Evolutionary conservation across 2,888 invertebrate species (phyloP).

Genomic region (Lacanobia wlatinum): DNA sequence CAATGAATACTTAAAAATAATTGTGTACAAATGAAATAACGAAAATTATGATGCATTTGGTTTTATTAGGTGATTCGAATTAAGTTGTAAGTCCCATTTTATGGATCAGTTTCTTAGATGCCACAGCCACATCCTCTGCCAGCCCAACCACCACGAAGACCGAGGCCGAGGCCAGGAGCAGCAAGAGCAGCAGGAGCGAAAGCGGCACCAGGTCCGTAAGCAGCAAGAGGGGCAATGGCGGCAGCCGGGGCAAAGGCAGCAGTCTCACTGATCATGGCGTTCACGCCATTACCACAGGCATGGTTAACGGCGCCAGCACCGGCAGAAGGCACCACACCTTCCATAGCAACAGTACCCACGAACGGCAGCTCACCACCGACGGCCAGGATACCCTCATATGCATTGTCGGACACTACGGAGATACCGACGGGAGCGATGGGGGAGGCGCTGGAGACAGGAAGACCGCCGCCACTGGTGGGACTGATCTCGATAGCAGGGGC

Average conservation of each 20-base stretch:
- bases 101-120: background rate
- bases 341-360: constrained; percentile 72
- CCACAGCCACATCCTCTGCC: constrained; percentile 21
- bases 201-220: constrained; percentile 4
- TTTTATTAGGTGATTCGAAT: background rate
- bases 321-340: constrained; percentile 73
- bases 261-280: constrained; percentile 62
- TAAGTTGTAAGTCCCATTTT: background rate
- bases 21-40: too few relatives aligned
- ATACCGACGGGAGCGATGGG: constrained; percentile 28
- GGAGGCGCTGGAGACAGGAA: constrained; percentile 28
- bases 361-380: constrained; percentile 73
- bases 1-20: too few relatives aligned
- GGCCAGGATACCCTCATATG: constrained; percentile 57
- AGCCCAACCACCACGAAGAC: constrained; percentile 1
- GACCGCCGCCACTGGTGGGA: constrained; percentile 37
- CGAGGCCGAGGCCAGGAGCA: background rate
- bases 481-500: constrained; percentile 23
- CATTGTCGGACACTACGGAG: constrained; percentile 9
- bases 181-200: constrained; percentile 25
- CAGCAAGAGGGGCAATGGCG: constrained; percentile 1
- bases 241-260: constrained; percentile 13
- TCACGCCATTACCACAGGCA: constrained; percentile 72
- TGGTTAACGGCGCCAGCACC: constrained; percentile 73
- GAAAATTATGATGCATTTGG: background rate